phyloP scores from a whole-genome alignment of 2,888 invertebrate species.

The Aphodius sticticus region DNA sequence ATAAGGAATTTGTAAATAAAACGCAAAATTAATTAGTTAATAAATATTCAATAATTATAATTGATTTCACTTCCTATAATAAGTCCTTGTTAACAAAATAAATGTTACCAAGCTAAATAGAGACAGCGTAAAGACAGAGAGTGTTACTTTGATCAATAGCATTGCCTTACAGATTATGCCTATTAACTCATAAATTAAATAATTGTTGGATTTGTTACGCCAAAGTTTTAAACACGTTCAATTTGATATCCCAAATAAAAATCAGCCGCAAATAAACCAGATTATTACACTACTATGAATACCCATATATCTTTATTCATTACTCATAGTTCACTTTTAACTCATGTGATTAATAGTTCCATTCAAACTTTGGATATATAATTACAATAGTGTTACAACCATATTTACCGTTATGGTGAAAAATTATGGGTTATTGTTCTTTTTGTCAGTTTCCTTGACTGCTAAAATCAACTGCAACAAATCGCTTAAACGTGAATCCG shows the following conservation, averaged over 20 bases:
- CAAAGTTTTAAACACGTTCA: not conserved
- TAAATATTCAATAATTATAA: not conserved
- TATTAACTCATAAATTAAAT: not conserved
- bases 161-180: not conserved
- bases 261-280: not conserved
- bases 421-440: slow-evolving; percentile 4
- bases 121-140: not conserved
- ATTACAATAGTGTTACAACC: not conserved
- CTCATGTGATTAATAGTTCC: not conserved
- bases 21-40: not conserved
- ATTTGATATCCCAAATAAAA: not conserved
- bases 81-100: slow-evolving; percentile 4
- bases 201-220: not conserved
- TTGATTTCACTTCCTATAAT: slow-evolving; percentile 4
- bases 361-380: not conserved
- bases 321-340: not conserved
- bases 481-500: not conserved
- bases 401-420: not conserved
- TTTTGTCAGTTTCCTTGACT: slow-evolving; percentile 4
- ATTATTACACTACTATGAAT: not conserved
- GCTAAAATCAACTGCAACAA: not conserved
- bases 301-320: not conserved
- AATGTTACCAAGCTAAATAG: not conserved
- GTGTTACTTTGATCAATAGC: not conserved
- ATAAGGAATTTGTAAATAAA: not conserved